Conservation (phyloP, 2,797 vertebrate species). For the Crenichthys baileyi region DNA sequence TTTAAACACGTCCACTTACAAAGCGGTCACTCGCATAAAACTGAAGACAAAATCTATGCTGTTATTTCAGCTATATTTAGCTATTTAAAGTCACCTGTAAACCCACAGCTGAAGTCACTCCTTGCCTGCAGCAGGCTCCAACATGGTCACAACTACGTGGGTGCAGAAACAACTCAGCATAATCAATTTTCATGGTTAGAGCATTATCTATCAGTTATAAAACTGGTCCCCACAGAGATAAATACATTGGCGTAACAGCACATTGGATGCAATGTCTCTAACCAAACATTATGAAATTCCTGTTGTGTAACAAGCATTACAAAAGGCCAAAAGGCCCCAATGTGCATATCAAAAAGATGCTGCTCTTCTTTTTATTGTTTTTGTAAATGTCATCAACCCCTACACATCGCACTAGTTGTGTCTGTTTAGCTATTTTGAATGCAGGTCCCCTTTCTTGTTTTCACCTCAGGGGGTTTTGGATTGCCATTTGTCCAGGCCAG, state of each 20-base stretch:
- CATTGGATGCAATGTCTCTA: not conserved
- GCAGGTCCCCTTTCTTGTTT: not conserved
- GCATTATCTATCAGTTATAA: not conserved
- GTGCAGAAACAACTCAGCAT: not conserved
- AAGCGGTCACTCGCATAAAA: no score
- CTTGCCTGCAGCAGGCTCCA: no score
- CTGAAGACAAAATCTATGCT: no score
- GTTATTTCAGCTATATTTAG: no score
- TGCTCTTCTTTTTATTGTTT: not conserved
- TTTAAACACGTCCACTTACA: no score
- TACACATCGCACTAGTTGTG: not conserved
- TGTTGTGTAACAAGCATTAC: not conserved
- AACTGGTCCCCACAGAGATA: not conserved
- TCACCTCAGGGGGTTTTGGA: slow-evolving; percentile 24
- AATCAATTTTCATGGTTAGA: not conserved
- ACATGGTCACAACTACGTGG: not conserved
- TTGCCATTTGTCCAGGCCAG: slow-evolving; percentile 57
- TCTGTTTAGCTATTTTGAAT: not conserved
- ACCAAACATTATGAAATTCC: not conserved
- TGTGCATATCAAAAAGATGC: not conserved
- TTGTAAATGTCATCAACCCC: not conserved
- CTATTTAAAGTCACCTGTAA: no score
- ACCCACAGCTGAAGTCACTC: no score
- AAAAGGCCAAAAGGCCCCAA: not conserved
- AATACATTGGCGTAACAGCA: no score